Conservation (phyloP, 2,888 invertebrate species). For the Eupithecia pulchellata region DNA sequence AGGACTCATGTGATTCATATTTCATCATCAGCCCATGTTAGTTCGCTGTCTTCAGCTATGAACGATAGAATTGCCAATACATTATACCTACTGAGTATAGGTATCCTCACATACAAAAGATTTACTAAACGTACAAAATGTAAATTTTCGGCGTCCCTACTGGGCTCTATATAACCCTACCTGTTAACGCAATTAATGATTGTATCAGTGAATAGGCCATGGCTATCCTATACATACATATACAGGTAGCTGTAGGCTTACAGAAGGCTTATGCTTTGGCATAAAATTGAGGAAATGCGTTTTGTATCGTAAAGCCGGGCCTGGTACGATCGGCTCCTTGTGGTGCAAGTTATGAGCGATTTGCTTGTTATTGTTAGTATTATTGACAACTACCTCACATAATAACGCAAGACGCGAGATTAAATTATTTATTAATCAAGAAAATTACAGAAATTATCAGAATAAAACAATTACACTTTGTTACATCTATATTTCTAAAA, state of each 20-base stretch:
- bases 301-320: conserved; percentile 62
- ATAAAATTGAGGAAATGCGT: conserved; percentile 72
- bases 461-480: no score
- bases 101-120: background rate
- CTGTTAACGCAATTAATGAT: conserved; percentile 1
- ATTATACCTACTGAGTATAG: no score
- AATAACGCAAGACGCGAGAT: no score
- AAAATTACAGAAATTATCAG: no score
- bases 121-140: background rate
- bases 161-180: background rate
- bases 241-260: conserved; percentile 19
- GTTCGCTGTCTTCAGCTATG: no score
- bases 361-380: background rate
- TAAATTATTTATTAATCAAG: no score
- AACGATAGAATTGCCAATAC: no score
- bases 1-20: no score
- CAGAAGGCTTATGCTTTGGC: conserved; percentile 22
- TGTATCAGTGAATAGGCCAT: conserved; percentile 9
- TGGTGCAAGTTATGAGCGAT: conserved; percentile 46
- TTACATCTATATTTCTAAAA: no score
- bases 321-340: conserved; percentile 65
- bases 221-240: background rate
- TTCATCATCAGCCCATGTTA: no score
- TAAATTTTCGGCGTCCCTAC: background rate
- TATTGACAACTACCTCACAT: background rate